Conservation (phyloP, 2,888 invertebrate species). For the Atrina japonica region DNA sequence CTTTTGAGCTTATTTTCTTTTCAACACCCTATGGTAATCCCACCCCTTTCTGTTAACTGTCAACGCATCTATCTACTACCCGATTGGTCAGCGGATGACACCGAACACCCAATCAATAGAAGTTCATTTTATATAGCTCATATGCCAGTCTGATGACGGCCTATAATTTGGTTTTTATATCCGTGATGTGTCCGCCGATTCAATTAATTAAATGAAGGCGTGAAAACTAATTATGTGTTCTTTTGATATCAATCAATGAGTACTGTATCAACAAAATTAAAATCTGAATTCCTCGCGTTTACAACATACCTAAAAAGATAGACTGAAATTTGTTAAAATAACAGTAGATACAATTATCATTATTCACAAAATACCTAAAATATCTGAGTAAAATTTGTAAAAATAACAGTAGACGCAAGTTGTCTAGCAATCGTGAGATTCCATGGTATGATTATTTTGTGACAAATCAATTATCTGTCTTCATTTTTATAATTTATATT, state of each 20-base stretch:
- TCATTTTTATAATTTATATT: no score
- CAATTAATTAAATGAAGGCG: conserved; percentile 5
- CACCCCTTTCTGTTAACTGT: conserved; percentile 29
- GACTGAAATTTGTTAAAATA: background rate
- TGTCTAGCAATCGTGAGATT: no score
- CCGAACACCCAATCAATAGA: conserved; percentile 19
- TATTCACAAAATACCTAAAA: background rate
- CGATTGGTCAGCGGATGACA: conserved; percentile 14
- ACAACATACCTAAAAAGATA: background rate
- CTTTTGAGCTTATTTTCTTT: conserved; percentile 21
- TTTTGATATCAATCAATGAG: background rate
- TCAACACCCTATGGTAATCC: conserved; percentile 30
- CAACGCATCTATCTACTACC: conserved; percentile 3
- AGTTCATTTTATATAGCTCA: no score
- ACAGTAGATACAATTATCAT: background rate
- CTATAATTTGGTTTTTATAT: no score
- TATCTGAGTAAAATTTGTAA: no score
- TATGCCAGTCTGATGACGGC: no score
- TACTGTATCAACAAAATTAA: background rate
- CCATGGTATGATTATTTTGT: no score
- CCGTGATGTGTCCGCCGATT: background rate
- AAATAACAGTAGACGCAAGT: no score
- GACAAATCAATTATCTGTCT: no score
- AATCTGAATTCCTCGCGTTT: background rate
- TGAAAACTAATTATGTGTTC: conserved; percentile 12